phyloP scores from a whole-genome alignment of 2,888 invertebrate genomes.

The Tinea semifulvella region DNA sequence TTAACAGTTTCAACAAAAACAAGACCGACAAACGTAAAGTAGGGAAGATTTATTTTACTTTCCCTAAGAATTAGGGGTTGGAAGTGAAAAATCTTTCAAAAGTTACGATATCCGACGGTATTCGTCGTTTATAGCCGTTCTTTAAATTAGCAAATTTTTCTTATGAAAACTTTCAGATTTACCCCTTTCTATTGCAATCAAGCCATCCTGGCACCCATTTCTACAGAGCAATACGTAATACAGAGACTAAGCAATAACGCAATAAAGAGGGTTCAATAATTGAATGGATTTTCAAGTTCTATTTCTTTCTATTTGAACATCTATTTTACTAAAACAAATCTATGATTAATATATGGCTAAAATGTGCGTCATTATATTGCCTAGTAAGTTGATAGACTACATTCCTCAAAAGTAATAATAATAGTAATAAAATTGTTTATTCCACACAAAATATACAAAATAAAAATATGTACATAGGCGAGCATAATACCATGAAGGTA shows the following conservation, averaged over 20 bases:
- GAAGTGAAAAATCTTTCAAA: slow-evolving; percentile 63
- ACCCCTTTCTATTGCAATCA: slow-evolving; percentile 59
- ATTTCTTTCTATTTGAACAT: too few species aligned
- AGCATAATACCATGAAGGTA: too few species aligned
- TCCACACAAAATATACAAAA: too few species aligned
- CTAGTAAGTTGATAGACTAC: too few species aligned
- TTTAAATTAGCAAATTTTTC: slow-evolving; percentile 62
- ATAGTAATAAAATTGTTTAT: too few species aligned
- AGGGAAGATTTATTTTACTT: slow-evolving; percentile 60
- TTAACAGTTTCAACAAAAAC: slow-evolving; percentile 36
- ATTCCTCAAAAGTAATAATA: too few species aligned
- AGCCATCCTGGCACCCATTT: slow-evolving; percentile 35
- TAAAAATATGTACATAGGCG: too few species aligned
- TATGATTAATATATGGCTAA: too few species aligned
- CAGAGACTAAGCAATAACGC: slow-evolving; percentile 10
- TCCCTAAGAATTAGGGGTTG: slow-evolving; percentile 58
- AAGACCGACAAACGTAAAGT: slow-evolving; percentile 49
- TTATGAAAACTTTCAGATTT: slow-evolving; percentile 55
- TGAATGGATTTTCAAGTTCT: too few species aligned
- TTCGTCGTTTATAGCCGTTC: slow-evolving; percentile 50
- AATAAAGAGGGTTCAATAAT: not conserved
- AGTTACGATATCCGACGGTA: slow-evolving; percentile 36
- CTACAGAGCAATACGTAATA: slow-evolving; percentile 26
- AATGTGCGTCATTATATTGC: too few species aligned
- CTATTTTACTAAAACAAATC: too few species aligned